These are phyloP conservation scores for Leptopilina syphax DNA, from an alignment of 2,888 invertebrate species.

Conservation along the genomic window DNA sequence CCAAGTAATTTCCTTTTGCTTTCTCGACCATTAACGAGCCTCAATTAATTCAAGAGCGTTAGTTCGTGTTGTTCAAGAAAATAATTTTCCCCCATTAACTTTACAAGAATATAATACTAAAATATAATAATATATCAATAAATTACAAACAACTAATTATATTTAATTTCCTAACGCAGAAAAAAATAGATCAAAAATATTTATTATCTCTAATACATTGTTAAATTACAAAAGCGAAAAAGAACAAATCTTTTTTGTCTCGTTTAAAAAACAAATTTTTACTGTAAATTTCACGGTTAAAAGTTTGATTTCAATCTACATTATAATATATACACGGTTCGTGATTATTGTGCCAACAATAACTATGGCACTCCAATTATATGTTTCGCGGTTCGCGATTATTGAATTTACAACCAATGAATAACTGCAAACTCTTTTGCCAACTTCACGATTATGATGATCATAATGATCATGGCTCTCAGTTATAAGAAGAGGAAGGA, in stretches of 20 bases:
- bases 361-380: constrained; percentile 31
- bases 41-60: constrained; percentile 24
- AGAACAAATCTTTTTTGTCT: too few species aligned
- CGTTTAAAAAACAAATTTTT: too few species aligned
- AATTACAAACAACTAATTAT: not conserved
- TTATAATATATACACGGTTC: constrained; percentile 6
- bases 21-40: constrained; percentile 30
- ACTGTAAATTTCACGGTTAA: not conserved
- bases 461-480: not conserved
- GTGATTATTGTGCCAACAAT: constrained; percentile 16
- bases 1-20: constrained; percentile 24
- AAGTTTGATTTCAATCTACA: not conserved
- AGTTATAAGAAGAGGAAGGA: too few species aligned
- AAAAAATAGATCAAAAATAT: too few species aligned
- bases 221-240: too few species aligned
- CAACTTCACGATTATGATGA: too few species aligned
- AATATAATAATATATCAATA: not conserved
- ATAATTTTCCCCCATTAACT: too few species aligned
- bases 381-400: constrained; percentile 19
- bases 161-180: too few species aligned
- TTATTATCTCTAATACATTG: too few species aligned
- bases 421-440: constrained; percentile 11
- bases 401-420: constrained; percentile 25
- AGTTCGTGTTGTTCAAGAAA: not conserved
- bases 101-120: not conserved